These are phyloP conservation scores for Brenthis daphne DNA, from an alignment of 2,888 invertebrate species.

Conservation along the genomic window DNA sequence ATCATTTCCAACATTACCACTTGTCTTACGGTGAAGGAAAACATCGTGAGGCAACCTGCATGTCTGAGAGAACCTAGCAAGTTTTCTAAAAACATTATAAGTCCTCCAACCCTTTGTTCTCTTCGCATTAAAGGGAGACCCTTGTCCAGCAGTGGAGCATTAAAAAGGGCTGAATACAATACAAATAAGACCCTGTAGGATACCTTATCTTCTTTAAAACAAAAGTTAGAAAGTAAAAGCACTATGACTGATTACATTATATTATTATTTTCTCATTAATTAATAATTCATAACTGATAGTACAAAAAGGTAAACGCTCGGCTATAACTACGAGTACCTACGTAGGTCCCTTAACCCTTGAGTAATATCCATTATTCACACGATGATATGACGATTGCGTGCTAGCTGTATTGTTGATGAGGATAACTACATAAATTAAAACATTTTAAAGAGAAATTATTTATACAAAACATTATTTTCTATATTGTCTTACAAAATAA, in stretches of 20 bases:
- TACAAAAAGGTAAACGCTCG: not conserved
- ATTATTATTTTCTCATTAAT: not conserved
- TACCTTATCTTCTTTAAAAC: not conserved
- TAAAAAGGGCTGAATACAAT: too few species aligned
- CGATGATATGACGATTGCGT: conserved; percentile 6
- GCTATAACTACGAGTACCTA: too few species aligned
- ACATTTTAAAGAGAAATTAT: not conserved
- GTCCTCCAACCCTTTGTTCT: not conserved
- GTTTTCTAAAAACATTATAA: too few species aligned
- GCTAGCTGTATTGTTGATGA: not conserved
- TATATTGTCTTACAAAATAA: not conserved
- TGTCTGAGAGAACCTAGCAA: too few species aligned
- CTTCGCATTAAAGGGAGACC: too few species aligned
- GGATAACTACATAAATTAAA: not conserved
- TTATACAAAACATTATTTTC: not conserved
- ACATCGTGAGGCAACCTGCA: too few species aligned
- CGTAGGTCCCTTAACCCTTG: not conserved
- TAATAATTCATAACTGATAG: not conserved
- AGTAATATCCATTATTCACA: conserved; percentile 6
- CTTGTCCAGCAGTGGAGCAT: too few species aligned
- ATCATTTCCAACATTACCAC: too few species aligned
- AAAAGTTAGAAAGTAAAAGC: too few species aligned
- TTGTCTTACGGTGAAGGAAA: too few species aligned
- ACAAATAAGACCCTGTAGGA: not conserved
- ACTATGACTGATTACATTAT: too few species aligned